Conservation (phyloP, 2,113 vertebrate species). For the Albula glossodonta region DNA sequence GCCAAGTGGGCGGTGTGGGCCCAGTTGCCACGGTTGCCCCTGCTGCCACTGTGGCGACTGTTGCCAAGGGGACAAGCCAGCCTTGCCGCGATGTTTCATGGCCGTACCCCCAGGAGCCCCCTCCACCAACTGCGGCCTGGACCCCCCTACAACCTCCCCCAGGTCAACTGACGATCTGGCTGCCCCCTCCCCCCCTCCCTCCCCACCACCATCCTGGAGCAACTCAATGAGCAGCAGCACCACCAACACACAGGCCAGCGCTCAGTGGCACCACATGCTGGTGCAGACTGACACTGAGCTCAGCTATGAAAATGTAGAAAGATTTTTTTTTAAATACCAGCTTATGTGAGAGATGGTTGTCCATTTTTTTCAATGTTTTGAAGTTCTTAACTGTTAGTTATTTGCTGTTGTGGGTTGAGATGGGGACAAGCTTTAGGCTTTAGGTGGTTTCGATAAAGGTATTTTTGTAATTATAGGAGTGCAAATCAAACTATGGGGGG, state of each 20-base stretch:
- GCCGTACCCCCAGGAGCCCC: constrained; percentile 68
- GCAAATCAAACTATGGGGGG: neutral
- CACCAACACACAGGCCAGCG: constrained; percentile 30
- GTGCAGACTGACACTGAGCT: constrained; percentile 36
- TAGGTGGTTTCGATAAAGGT: neutral
- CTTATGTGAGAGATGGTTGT: constrained; percentile 37
- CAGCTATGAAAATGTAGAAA: neutral
- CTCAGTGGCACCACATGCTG: constrained; percentile 37
- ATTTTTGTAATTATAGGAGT: neutral
- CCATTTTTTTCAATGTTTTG: constrained; percentile 52
- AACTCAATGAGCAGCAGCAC: constrained; percentile 43
- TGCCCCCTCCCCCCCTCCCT: constrained; percentile 46
- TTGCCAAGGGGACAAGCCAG: constrained; percentile 82
- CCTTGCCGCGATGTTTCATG: constrained; percentile 69
- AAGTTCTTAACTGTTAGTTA: constrained; percentile 53
- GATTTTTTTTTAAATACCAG: constrained; percentile 25
- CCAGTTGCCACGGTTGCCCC: too few relatives aligned
- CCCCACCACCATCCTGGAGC: constrained; percentile 41
- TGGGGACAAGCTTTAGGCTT: neutral
- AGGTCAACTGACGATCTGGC: constrained; percentile 75
- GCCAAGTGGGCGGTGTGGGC: constrained; percentile 73
- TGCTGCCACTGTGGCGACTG: constrained; percentile 43
- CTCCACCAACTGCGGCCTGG: constrained; percentile 67
- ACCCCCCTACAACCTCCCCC: constrained; percentile 72
- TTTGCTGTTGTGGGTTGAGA: constrained; percentile 57